Evolutionary conservation across 2,113 vertebrate genomes (phyloP), one percentile per base, ranked within the genome.

Genomic region (Enhydra lutris): DNA sequence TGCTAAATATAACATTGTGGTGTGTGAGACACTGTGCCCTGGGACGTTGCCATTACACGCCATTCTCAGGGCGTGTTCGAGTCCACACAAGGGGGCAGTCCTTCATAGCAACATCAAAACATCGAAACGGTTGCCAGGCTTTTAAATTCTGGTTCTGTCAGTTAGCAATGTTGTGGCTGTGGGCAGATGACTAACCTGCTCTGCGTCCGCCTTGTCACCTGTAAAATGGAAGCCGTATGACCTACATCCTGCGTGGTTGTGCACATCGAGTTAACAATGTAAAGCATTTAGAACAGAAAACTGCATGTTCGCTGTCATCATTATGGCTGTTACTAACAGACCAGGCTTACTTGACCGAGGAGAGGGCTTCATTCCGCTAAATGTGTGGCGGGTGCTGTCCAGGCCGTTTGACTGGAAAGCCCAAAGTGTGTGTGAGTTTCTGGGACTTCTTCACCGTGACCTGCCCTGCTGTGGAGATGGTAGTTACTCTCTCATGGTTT

Each of bases 201-300:
- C 80, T 36, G 52, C 45, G 11, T 94, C 89, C 91, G 39, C 59
- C 73, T 91, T 50, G 36, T 80, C 31, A 45, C 82, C 31, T 89
- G 14, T n/a, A 76, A 81, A 47, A 17, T 57, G 42, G n/a, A 2
- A 29, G 86, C 59, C 80, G 2, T 20, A 61, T 20, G 69, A 52
- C 42, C 85, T 76, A 0, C 24, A 12, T 52, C 9, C 1, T 31
- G 8, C 52, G 42, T 26, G 59, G 59, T 36, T 47, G 4, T 95
- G 36, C 94, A 45, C 79, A 57, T 2, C 67, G 71, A 92, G 36
- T 92, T 89, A 74, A 67, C 18, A 47, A 29, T 21, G 17, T 42
- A 29, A 94, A 83, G n/a, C 24, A 6, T 88, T 79, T 55, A 67
- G 45, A 96, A 69, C 18, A 45, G 76, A 85, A 82, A 11, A 47